These are phyloP conservation scores for Anthrax anthrax DNA, from an alignment of 2,888 invertebrate species.

Conservation along the genomic window DNA sequence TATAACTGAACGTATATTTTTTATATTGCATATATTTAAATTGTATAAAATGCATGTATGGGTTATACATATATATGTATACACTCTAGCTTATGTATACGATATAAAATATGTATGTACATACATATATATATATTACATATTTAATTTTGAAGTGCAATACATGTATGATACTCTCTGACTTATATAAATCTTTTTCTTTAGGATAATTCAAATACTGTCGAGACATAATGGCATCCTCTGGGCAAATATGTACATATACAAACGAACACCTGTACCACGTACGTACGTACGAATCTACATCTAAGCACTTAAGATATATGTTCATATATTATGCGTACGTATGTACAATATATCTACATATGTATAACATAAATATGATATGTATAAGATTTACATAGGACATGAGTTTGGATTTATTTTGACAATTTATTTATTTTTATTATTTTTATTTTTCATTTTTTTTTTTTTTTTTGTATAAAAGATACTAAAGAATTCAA, in stretches of 20 bases:
- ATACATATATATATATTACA: background rate
- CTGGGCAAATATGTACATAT: slow-evolving; percentile 5
- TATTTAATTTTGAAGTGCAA: background rate
- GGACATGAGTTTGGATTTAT: background rate
- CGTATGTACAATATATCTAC: background rate
- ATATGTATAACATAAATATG: background rate
- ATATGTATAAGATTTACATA: background rate
- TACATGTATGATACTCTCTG: background rate
- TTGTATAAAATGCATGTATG: no score
- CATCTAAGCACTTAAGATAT: no score
- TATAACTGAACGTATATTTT: no score
- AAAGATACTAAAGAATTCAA: background rate
- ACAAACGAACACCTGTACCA: background rate
- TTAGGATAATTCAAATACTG: slow-evolving; percentile 6
- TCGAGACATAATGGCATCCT: slow-evolving; percentile 7
- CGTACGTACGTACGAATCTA: background rate
- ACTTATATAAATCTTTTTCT: background rate
- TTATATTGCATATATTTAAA: no score
- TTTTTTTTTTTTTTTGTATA: background rate
- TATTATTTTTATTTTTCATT: no score
- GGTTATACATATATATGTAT: no score
- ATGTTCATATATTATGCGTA: no score
- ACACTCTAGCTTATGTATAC: no score
- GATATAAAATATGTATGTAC: background rate
- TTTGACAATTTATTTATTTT: background rate